phyloP scores from a whole-genome alignment of 2,797 vertebrate genomes.

The Poeciliopsis turneri region DNA sequence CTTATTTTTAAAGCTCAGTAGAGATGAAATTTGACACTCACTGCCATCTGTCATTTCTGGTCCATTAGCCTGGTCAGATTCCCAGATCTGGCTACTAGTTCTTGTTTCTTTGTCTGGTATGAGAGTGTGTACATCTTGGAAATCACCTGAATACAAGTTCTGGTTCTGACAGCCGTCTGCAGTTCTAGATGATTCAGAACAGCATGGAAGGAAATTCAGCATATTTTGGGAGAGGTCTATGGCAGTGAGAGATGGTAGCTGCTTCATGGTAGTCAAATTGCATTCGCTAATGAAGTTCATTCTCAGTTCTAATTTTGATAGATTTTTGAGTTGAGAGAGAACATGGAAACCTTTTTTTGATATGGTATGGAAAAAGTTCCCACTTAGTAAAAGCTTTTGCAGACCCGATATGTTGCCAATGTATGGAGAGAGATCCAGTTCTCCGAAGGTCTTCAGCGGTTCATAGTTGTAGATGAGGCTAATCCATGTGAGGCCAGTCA shows the following conservation, averaged over 20 bases:
- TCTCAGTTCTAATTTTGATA: conserved; percentile 74
- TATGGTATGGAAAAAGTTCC: conserved; percentile 81
- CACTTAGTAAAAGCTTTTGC: conserved; percentile 73
- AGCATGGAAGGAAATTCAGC: conserved; percentile 69
- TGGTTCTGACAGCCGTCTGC: conserved; percentile 36
- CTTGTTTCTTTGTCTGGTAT: conserved; percentile 18
- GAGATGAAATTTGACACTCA: conserved; percentile 24
- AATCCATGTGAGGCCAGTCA: conserved; percentile 73
- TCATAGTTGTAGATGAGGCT: conserved; percentile 84
- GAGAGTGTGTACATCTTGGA: conserved; percentile 10
- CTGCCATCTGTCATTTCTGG: conserved; percentile 6
- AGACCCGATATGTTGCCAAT: conserved; percentile 71
- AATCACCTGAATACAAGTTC: conserved; percentile 9
- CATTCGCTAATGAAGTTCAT: conserved; percentile 81
- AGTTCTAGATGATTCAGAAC: conserved; percentile 13
- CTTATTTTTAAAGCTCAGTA: conserved; percentile 50
- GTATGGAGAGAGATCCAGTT: conserved; percentile 72
- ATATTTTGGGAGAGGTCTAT: conserved; percentile 83
- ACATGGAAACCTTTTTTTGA: conserved; percentile 62
- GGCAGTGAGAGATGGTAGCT: conserved; percentile 61
- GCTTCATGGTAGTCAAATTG: conserved; percentile 64
- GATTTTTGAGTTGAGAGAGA: conserved; percentile 68
- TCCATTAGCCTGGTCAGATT: conserved; percentile 26
- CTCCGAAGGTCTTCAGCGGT: conserved; percentile 62
- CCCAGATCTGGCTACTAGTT: conserved; percentile 13